A percentile compares a stretch with the other conserved stretches of the same genome.
Evolutionary conservation across 2,797 vertebrate species (phyloP).

Genomic region (Tangara arthus): DNA sequence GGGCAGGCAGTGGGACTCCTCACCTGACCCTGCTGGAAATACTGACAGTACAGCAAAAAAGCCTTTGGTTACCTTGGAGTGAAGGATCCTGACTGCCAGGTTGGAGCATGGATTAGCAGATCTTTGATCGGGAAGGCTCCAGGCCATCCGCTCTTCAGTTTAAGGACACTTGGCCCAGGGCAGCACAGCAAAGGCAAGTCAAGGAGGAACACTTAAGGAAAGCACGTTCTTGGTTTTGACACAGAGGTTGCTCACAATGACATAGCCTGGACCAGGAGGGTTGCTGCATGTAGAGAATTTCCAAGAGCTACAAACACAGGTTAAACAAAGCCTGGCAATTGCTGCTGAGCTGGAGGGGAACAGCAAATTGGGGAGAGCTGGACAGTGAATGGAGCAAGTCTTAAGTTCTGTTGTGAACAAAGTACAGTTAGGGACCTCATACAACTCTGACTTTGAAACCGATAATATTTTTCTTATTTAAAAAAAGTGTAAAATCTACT

Average conservation of each 20-base stretch:
- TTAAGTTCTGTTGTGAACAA: not conserved
- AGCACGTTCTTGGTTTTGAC: not conserved
- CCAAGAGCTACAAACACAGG: not conserved
- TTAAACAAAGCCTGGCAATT: not conserved
- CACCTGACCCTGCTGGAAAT: not conserved
- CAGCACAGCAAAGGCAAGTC: not conserved
- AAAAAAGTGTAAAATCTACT: not conserved
- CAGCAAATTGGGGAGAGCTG: not conserved
- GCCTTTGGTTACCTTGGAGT: not conserved
- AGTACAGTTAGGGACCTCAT: not conserved
- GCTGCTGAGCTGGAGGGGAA: not conserved
- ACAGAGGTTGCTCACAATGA: not conserved
- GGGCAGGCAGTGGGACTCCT: not conserved
- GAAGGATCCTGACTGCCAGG: not conserved
- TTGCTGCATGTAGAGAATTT: not conserved
- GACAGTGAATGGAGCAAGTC: not conserved
- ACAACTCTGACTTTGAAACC: not conserved
- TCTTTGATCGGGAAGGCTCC: not conserved
- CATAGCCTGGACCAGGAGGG: fast-evolving
- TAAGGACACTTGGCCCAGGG: not conserved
- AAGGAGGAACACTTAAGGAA: not conserved
- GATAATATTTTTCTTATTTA: not conserved
- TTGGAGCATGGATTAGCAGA: not conserved
- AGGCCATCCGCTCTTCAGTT: not conserved
- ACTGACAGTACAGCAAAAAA: not conserved